Evolutionary conservation across 2,888 invertebrate genomes (phyloP).

Genomic region (Oligia latruncula): DNA sequence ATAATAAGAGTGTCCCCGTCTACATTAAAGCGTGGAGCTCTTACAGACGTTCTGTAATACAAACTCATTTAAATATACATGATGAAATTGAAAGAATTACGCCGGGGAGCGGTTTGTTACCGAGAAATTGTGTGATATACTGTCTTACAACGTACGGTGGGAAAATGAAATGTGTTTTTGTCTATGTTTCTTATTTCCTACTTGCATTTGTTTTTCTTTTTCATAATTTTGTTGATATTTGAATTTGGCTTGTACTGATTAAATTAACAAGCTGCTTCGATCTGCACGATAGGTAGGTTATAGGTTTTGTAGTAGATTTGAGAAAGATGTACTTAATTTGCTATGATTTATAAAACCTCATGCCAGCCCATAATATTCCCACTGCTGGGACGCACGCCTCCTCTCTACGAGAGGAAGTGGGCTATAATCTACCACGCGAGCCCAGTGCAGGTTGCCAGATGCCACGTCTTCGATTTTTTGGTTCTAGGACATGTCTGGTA

Average conservation of each 20-base stretch:
- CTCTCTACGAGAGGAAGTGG: too few relatives aligned
- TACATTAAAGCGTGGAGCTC: conserved; percentile 80
- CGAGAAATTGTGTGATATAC: conserved; percentile 69
- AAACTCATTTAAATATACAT: conserved; percentile 89
- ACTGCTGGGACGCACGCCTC: too few relatives aligned
- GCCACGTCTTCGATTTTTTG: too few relatives aligned
- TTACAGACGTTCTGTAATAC: conserved; percentile 80
- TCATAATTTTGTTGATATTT: neutral
- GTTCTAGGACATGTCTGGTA: too few relatives aligned
- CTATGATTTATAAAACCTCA: neutral
- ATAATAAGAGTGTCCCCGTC: conserved; percentile 86
- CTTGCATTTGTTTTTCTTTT: neutral
- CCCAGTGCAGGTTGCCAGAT: too few relatives aligned
- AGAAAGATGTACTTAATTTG: too few relatives aligned
- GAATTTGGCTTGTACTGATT: neutral
- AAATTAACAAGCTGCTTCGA: neutral
- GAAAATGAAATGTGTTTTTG: conserved; percentile 50
- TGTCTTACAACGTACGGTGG: conserved; percentile 36
- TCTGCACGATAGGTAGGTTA: neutral
- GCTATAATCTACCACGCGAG: too few relatives aligned
- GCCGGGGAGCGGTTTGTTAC: conserved; percentile 68
- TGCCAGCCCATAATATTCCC: neutral
- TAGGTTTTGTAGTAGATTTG: neutral
- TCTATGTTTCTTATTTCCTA: conserved; percentile 16
- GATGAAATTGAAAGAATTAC: conserved; percentile 89